Evolutionary conservation across 2,888 invertebrate species (phyloP).

Genomic region (Noctua pronuba): DNA sequence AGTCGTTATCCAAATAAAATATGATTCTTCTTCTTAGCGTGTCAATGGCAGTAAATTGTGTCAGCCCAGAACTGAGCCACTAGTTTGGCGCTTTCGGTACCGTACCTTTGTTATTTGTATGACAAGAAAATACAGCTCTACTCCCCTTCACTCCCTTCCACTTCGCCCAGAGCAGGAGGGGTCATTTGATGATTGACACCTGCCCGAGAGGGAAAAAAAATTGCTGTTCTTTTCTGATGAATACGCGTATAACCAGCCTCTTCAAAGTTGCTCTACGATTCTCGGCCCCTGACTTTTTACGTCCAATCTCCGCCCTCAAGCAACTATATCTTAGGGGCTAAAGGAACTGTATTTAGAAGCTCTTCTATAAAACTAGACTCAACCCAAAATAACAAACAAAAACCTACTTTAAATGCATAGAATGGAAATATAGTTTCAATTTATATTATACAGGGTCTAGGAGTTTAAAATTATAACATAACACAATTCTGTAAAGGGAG

Average conservation of each 20-base stretch:
- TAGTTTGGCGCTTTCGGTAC: no score
- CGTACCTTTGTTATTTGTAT: no score
- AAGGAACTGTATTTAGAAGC: slow-evolving; percentile 9
- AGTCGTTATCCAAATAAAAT: no score
- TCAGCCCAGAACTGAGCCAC: no score
- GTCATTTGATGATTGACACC: no score
- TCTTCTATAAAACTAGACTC: not conserved
- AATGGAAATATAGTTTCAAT: not conserved
- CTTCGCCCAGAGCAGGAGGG: no score
- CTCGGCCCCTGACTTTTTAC: not conserved
- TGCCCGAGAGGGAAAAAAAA: no score
- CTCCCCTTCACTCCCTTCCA: no score
- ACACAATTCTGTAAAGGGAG: no score
- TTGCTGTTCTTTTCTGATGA: not conserved
- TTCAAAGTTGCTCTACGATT: not conserved
- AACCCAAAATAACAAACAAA: slow-evolving; percentile 12
- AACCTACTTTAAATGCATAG: slow-evolving; percentile 18
- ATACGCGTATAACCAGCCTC: not conserved
- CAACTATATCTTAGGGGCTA: not conserved
- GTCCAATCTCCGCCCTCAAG: slow-evolving; percentile 11
- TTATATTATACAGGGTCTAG: not conserved
- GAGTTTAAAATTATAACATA: no score
- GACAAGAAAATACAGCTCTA: not conserved
- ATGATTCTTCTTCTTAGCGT: no score
- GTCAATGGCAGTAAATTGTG: no score